Evolutionary conservation across 2,797 vertebrate species (phyloP), one percentile per base, ranked within the genome.

Genomic region (Platalea minor): DNA sequence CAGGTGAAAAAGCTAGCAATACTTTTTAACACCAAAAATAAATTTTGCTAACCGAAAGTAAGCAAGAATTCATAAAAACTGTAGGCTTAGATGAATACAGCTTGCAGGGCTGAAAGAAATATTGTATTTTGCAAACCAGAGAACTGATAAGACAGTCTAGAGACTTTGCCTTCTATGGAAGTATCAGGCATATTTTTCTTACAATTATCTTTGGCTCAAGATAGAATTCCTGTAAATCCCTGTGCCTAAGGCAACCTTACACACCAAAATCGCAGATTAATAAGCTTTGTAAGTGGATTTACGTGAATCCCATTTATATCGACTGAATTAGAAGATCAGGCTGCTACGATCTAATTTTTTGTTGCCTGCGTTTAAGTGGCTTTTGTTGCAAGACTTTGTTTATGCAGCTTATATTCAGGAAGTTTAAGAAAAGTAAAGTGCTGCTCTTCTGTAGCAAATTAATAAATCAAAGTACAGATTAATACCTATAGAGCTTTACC

Each of bases 181-280:
- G 75, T n/a, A 92, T 31, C 43, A 75, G 13, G 9, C 21, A 60
- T 31, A 73, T 18, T 85, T 95, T 82, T 92, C 63, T 92, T 80
- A 89, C 15, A 91, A 88, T 91, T 89, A 91, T 46, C 76, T 94
- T 89, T 92, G 65, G n/a, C 41, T 94, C 89, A 88, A 68, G 53
- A 89, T 8, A 81, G 72, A 95, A 91, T 92, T 96, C 50, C 69
- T 81, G 60, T 35, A 73, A 96, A 88, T 67, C 74, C 28, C 41
- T 33, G 25, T 45, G 75, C 80, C 83, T 80, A 46, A 91, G 78
- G 83, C 61, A 93, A 89, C 61, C 28, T 86, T 79, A 80, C 45
- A 84, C 35, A 73, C 50, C 31, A 61, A 83, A 95, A 81, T 5
- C 21, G 1, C 29, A 86, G 48, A 64, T 57, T 91, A 88, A 70